Evolutionary conservation across 2,113 vertebrate genomes (phyloP), one percentile per base, ranked within the genome.

Genomic region (Dasyurus viverrinus): DNA sequence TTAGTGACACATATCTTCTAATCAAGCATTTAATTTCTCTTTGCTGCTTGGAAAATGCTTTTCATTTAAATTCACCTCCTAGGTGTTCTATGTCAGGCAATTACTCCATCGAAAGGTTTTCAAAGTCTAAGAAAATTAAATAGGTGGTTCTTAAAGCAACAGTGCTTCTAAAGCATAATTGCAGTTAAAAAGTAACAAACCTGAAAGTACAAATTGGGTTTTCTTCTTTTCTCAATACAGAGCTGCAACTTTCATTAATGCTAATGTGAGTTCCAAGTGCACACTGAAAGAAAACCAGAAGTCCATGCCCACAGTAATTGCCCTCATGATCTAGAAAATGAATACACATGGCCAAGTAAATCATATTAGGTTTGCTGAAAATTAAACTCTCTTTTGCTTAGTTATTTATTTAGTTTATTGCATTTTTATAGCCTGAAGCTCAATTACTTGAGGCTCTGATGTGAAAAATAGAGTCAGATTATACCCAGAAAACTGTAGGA

Each of bases 41-140:
- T 94, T 94, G 93, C 90, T 55, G 91, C 95, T 93, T 92, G 42
- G 95, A 96, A 97, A 97, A 97, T 57, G 42, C 89, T 96, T 98
- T 97, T 96, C 95, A 97, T 96, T 98, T 97, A 90, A 97, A 42
- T 97, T 98, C 0, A 0, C 96, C 93, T 97, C 93, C 93, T 97
- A 97, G 95, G 91, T 98, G 94, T 96, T 97, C 96, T 90, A 4
- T 96, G 94, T 95, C 97, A 96, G 95, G 92, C 92, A 96, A 94
- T 98, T 98, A 98, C 92, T 97, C 93, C 95, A 95, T 91, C 93
- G 93, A 94, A 97, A 97, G 92, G 48, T 94, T 98, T 98, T 94
- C 93, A 95, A 96, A 95, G 96, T 94, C 93, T 96, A 89, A 95
- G 95, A 97, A 90, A 98, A 97, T 97, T 95, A 97, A 97, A 95